Evolutionary conservation across 64 coral and sea anemone species (phyloP).

Genomic region (Stylophora pistillata): DNA sequence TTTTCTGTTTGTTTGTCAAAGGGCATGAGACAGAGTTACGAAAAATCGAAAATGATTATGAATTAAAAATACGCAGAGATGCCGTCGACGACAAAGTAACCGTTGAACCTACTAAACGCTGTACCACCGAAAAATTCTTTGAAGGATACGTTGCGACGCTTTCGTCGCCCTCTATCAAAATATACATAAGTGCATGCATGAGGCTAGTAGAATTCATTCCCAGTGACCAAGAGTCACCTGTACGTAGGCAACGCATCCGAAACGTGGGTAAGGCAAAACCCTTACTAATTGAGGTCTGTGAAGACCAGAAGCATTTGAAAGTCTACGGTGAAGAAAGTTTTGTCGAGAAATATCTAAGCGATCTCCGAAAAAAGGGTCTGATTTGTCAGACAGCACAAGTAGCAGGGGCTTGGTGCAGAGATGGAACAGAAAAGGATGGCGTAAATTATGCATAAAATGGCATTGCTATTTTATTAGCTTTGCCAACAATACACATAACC

Average conservation of each 20-base stretch:
- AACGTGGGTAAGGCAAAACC: not conserved
- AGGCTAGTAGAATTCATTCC: not conserved
- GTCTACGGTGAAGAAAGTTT: no score
- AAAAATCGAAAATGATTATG: no score
- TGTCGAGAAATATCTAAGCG: no score
- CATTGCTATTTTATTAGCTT: no score
- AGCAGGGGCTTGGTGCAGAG: no score
- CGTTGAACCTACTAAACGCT: not conserved
- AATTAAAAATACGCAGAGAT: not conserved
- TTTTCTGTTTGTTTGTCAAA: not conserved
- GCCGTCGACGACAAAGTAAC: not conserved
- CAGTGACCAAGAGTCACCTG: not conserved
- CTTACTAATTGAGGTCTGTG: not conserved
- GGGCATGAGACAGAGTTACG: not conserved
- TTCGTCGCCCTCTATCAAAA: not conserved
- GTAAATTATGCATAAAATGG: no score
- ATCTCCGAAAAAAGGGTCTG: no score
- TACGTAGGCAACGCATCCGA: not conserved
- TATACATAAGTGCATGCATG: not conserved
- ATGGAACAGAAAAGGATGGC: no score
- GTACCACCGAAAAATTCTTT: not conserved
- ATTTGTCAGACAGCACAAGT: no score
- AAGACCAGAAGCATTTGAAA: no score
- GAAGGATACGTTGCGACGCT: not conserved
- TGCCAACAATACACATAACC: no score